Percentiles rank a stretch among this genome's conserved stretches.
Evolutionary conservation across 2,797 vertebrate genomes (phyloP).

Genomic region (Danio aesculapii): DNA sequence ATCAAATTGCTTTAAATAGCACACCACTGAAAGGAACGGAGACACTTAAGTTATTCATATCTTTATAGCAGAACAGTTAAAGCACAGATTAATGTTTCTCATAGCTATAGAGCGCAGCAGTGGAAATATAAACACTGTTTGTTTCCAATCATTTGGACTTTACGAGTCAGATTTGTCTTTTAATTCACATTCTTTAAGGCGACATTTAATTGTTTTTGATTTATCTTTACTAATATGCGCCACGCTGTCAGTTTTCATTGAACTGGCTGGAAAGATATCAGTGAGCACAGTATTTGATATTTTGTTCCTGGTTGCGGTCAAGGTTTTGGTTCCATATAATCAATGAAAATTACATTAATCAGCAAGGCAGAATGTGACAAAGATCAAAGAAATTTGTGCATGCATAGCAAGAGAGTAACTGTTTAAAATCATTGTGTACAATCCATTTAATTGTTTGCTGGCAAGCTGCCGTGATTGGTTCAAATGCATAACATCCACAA

Average conservation of each 20-base stretch:
- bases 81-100: constrained; percentile 11
- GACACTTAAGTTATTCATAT: constrained; percentile 48
- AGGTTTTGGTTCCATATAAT: constrained; percentile 29
- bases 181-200: constrained; percentile 30
- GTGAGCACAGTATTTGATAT: constrained; percentile 28
- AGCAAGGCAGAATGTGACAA: constrained; percentile 30
- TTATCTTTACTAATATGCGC: constrained; percentile 21
- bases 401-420: constrained; percentile 22
- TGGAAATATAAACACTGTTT: constrained; percentile 21
- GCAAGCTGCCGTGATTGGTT: constrained; percentile 11
- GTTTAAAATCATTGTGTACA: constrained; percentile 29
- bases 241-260: constrained; percentile 35
- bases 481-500: constrained; percentile 6
- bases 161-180: constrained; percentile 25
- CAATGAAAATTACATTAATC: constrained; percentile 47
- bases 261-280: constrained; percentile 14
- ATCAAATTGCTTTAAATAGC: constrained; percentile 60
- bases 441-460: constrained; percentile 30
- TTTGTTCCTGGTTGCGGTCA: constrained; percentile 32
- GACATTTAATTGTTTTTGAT: constrained; percentile 43
- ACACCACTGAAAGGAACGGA: constrained; percentile 37
- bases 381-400: constrained; percentile 35
- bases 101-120: constrained; percentile 19
- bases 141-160: constrained; percentile 32
- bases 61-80: constrained; percentile 26